Conservation (phyloP, 2,797 vertebrate genomes). For the Nannoperca australis region DNA sequence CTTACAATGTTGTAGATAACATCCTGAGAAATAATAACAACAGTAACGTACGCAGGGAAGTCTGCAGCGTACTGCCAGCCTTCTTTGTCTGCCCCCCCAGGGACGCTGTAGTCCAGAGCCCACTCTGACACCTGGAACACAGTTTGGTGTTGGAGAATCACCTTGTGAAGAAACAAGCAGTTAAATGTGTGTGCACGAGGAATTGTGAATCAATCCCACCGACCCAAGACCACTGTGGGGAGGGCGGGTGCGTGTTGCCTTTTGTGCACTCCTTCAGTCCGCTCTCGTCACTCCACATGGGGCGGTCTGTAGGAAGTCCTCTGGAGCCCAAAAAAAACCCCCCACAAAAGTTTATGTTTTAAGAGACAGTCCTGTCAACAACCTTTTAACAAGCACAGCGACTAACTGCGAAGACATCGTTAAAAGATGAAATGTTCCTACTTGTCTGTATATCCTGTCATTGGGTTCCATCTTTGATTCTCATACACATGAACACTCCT, state of each 20-base stretch:
- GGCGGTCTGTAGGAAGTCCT: conserved; percentile 94
- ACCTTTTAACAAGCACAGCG: background rate
- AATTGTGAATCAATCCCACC: conserved; percentile 14
- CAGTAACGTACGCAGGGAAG: conserved; percentile 91
- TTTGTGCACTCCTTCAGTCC: conserved; percentile 95
- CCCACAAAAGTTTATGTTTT: background rate
- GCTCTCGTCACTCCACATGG: conserved; percentile 96
- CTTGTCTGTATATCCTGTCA: conserved; percentile 97
- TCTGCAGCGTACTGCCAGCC: conserved; percentile 99
- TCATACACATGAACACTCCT: conserved; percentile 93
- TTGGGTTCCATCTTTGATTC: conserved; percentile 98
- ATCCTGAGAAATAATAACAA: background rate
- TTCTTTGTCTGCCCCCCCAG: conserved; percentile 92
- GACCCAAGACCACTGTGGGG: conserved; percentile 97
- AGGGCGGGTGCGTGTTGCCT: conserved; percentile 90
- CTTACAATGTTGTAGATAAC: too few species aligned
- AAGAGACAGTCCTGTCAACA: background rate
- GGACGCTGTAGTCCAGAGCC: conserved; percentile 89
- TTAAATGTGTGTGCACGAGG: background rate
- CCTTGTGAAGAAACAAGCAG: background rate
- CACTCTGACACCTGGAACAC: conserved; percentile 92
- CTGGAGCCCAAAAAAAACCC: conserved; percentile 72
- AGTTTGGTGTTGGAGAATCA: background rate
- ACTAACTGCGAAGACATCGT: background rate
- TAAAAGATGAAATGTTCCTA: conserved; percentile 53